Evolutionary conservation across 2,888 invertebrate species (phyloP).

Genomic region (Sialis fuliginosa): DNA sequence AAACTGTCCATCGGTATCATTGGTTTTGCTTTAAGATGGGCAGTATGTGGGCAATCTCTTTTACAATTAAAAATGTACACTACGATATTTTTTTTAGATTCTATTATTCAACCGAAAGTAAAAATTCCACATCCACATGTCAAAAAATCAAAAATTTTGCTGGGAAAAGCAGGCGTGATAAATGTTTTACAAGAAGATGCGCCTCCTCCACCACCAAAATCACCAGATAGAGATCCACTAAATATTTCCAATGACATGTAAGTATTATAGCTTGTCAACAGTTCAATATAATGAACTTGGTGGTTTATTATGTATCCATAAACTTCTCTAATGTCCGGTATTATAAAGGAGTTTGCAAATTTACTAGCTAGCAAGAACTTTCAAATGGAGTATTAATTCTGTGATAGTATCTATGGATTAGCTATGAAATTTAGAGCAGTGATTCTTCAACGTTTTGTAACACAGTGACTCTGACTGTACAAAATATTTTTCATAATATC

Average conservation of each 20-base stretch:
- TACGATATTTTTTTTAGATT: conserved; percentile 28
- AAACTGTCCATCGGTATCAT: too few relatives aligned
- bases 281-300: background rate
- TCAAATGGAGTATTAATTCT: too few relatives aligned
- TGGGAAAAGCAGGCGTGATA: conserved; percentile 92
- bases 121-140: conserved; percentile 90
- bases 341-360: too few relatives aligned
- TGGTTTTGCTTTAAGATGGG: too few relatives aligned
- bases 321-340: too few relatives aligned
- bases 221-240: conserved; percentile 87
- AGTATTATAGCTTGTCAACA: conserved; percentile 18
- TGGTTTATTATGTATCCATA: background rate
- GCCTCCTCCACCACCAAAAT: conserved; percentile 78
- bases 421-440: too few relatives aligned
- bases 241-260: conserved; percentile 96
- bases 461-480: too few relatives aligned
- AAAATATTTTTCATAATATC: too few relatives aligned
- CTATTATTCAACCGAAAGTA: conserved; percentile 66
- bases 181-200: conserved; percentile 87
- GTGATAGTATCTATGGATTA: too few relatives aligned
- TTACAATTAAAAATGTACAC: background rate
- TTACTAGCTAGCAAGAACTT: too few relatives aligned
- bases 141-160: conserved; percentile 77
- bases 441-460: too few relatives aligned
- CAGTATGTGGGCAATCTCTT: too few relatives aligned